These are phyloP conservation scores for Penaeus japonicus DNA, from an alignment of 1,140 invertebrate genomes.

Conservation along the genomic window DNA sequence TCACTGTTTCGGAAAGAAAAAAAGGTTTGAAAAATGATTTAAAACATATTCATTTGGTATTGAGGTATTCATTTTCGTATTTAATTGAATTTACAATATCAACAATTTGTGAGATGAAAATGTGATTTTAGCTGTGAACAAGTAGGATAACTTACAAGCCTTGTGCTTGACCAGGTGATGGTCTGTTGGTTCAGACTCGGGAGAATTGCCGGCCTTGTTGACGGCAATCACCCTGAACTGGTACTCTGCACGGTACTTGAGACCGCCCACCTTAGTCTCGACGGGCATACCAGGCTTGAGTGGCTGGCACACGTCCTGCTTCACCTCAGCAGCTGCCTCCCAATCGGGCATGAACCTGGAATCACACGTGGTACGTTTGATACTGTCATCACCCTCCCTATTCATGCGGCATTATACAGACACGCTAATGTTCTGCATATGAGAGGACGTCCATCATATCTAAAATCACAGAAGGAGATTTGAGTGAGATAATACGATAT, in stretches of 20 bases:
- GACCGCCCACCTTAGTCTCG: constrained; percentile 81
- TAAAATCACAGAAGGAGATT: background rate
- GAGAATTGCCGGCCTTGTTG: constrained; percentile 94
- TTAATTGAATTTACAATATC: background rate
- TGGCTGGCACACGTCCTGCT: constrained; percentile 51
- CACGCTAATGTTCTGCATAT: background rate
- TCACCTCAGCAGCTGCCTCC: constrained; percentile 71
- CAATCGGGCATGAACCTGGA: constrained; percentile 78
- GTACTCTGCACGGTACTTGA: constrained; percentile 92
- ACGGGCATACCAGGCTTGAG: constrained; percentile 70
- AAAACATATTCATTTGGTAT: background rate
- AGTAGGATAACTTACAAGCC: constrained; percentile 72
- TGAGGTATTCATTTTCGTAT: too few relatives aligned
- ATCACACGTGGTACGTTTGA: background rate
- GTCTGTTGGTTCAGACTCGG: constrained; percentile 93
- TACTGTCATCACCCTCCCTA: background rate
- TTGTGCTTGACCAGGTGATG: constrained; percentile 90
- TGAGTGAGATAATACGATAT: background rate
- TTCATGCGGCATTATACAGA: too few relatives aligned
- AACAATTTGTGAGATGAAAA: background rate
- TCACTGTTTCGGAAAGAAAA: constrained; percentile 72
- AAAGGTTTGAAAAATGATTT: background rate
- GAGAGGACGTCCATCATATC: background rate
- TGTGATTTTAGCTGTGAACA: background rate
- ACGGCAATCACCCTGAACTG: constrained; percentile 95